These are phyloP conservation scores for Choloepus hoffmanni DNA, from an alignment of 2,113 vertebrate species.

Conservation along the genomic window DNA sequence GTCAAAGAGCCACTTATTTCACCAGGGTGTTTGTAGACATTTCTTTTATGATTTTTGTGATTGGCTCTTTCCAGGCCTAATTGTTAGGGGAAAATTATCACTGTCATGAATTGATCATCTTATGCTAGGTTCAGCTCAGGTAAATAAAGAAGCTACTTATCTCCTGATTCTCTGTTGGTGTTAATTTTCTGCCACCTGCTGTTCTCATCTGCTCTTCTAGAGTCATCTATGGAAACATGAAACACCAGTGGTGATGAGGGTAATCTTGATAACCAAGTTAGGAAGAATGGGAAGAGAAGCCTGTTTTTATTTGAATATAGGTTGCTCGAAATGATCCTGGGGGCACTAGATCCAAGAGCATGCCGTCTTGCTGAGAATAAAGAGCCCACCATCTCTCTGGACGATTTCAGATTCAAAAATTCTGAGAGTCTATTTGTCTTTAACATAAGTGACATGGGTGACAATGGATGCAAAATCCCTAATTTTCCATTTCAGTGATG, in stretches of 20 bases:
- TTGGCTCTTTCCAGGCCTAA: background rate
- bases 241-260: background rate
- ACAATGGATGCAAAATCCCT: background rate
- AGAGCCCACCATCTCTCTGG: background rate
- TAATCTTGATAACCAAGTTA: background rate
- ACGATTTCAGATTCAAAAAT: background rate
- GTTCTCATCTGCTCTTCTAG: background rate
- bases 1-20: background rate
- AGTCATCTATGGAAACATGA: background rate
- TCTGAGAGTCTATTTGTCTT: background rate
- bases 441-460: background rate
- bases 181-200: background rate
- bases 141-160: background rate
- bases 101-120: background rate
- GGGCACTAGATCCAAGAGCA: background rate
- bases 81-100: background rate
- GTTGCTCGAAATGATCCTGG: background rate
- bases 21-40: background rate
- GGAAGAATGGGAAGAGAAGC: background rate
- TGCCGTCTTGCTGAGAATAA: background rate
- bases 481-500: background rate
- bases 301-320: background rate
- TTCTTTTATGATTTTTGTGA: background rate
- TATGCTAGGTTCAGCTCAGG: background rate
- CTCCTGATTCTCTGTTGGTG: background rate